Evolutionary conservation across 2,113 vertebrate species (phyloP), one percentile per base, ranked within the genome.

Genomic region (Malurus elegans): DNA sequence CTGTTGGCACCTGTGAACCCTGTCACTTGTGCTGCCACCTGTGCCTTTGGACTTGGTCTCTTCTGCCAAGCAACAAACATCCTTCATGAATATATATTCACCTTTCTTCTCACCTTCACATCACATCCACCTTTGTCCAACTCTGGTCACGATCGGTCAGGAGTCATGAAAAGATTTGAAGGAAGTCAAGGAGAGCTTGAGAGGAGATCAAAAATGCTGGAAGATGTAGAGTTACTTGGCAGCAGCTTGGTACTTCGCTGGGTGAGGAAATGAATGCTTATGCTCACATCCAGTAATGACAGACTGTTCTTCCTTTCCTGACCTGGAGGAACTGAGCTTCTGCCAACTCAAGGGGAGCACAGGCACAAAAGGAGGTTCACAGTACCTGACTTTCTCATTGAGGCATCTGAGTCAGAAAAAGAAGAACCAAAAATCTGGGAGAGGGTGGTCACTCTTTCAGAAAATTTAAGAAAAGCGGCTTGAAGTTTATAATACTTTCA

Each of bases 201-300:
- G 75, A 75, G 53, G 53, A 74, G 8, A 79, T 51, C 2, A 1
- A 76, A 62, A 90, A 76, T 54, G 12, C 51, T 73, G 82, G 79
- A 79, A 88, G 60, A 28, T 0, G 3, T 12, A 51, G 60, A 40
- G 42, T 61, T n/a, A 79, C 74, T 32, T 96, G 90, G 95, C 86
- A 97, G 62, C 21, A 48, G 32, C 1, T 25, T 86, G 82, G 21
- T 66, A 8, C 50, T 96, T 94, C 0, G 0, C 75, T 86, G 82
- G 85, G 67, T 73, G 47, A 96, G 90, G 93, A 97, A 97, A 93
- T 90, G 71, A 94, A 61, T 69, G 54, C 66, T 96, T 95, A 18
- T 54, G 28, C 54, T 72, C 6, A 1, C 81, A 85, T 90, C 45
- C 90, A 88, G 71, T 82, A 92, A 83, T 88, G 86, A 90, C 94